Base-by-base conservation (phyloP, 2,797 vertebrate species). In the Dryobates pubescens region DNA sequence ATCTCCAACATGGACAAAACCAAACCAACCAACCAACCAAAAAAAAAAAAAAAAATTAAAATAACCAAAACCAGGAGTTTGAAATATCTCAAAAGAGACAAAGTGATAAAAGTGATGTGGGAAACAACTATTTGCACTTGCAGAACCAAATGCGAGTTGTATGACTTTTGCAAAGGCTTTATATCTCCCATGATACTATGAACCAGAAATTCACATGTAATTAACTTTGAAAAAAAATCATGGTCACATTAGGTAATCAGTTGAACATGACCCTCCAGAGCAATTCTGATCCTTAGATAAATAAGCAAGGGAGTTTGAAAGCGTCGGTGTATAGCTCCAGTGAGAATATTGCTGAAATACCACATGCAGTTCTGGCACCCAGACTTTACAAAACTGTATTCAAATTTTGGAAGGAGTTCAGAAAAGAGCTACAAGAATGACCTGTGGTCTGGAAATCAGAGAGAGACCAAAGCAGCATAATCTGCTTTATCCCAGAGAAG, bases 361-460 rank as follows among this genome's bases (percentile, higher is more conserved):
- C 62, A 61, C 88, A 89, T 89, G 85, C 64, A 94, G 70, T 92
- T 96, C 89, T 94, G 91, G 81, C 62, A 93, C 89, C 64, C 49
- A 69, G 62, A 88, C 80, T 89, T 91, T 70, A 87, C 54, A 79
- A 89, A 89, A 94, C 73, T 5, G 3, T 45, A 63, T 82, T 86
- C 70, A 83, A 51, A 89, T 68, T 81, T 94, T 92, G 94, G 93
- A 94, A 94, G 30, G 17, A 4, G 45, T 83, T 94, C 96, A 93
- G 85, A 91, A 93, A 54, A 94, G 32, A 90, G 45, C 79, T 94
- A 65, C 45, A 51, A n/a, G 86, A 93, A 67, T 93, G 86, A 93
- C 86, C 90, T 81, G 73, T 89, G 84, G 86, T 93, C 90, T 92
- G 79, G 86, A 94, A 95, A 94, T 89, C 82, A 96, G 94, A 62